Base-by-base conservation (phyloP, 2,113 vertebrate species). In the Etheostoma cragini region DNA sequence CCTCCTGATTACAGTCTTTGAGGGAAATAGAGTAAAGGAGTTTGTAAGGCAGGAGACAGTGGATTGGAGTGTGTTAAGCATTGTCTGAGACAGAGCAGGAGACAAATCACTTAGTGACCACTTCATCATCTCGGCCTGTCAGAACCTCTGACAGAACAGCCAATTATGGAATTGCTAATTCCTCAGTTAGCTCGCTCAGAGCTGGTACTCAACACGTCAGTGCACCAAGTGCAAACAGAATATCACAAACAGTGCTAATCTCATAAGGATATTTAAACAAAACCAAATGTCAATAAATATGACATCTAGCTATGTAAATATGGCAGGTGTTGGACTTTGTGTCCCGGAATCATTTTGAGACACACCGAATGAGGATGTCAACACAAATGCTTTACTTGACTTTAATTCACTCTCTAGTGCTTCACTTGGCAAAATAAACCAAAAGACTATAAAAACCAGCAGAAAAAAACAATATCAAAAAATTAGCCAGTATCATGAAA, bases 81-180 rank as follows among this genome's bases (percentile, higher is more conserved):
- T 53, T 19, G 38, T 71, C 54, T 42, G 49, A 73, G 75, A 65
- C n/a, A 24, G 72, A 78, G 64, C 47, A 67, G 82, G 64, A 87
- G 72, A 90, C 87, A 82, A 83, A 90, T 91, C 60, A 60, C 53
- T 46, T 16, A 33, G 49, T 69, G 64, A 62, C 81, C 64, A 17
- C 61, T 75, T 78, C 33, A 88, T 84, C 84, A 84, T 89, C 77
- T 81, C 72, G 67, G 71, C 54, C 24, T 80, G 80, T 91, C 85
- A 86, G 45, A 63, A 66, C 70, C 73, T 64, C 73, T 89, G 89
- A 83, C 87, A 86, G 68, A 87, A 72, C 15, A 14, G 82, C 35
- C 87, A 84, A 80, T 92, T 92, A 87, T 82, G 63, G 75, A 78
- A 87, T 82, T 71, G 66, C 86, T 93, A 90, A 90, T 91, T 84